phyloP scores from a whole-genome alignment of 2,797 vertebrate species.

The Kryptolebias ocellatus region DNA sequence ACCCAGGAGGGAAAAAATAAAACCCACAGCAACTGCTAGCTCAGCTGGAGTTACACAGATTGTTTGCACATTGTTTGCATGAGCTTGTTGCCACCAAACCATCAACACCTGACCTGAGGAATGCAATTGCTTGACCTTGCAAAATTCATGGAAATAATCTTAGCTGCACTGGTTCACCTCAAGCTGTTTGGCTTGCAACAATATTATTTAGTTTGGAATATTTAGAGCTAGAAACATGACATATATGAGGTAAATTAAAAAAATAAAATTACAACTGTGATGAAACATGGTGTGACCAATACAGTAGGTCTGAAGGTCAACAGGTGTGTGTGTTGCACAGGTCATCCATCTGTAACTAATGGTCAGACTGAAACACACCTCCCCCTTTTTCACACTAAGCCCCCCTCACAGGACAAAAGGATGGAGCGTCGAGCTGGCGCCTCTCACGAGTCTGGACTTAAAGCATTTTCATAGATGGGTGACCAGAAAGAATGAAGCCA shows the following conservation, averaged over 20 bases:
- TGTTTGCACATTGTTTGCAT: constrained; percentile 73
- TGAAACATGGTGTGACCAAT: background rate
- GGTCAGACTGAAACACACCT: constrained; percentile 69
- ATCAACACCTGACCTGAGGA: constrained; percentile 71
- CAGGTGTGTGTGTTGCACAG: constrained; percentile 37
- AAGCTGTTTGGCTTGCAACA: background rate
- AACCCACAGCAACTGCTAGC: constrained; percentile 69
- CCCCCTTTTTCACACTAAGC: constrained; percentile 74
- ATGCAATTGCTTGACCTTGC: constrained; percentile 50
- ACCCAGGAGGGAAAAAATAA: constrained; percentile 48
- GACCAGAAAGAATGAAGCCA: constrained; percentile 85
- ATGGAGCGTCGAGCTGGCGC: constrained; percentile 64
- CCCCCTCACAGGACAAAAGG: constrained; percentile 72
- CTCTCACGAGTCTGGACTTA: constrained; percentile 76
- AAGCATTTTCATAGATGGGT: constrained; percentile 83
- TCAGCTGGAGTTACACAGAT: constrained; percentile 73
- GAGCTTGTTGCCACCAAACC: constrained; percentile 61
- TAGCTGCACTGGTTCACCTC: constrained; percentile 15
- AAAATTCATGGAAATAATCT: constrained; percentile 40
- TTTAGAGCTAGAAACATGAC: too few species aligned
- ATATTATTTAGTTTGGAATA: background rate
- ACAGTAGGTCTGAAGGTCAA: constrained; percentile 50
- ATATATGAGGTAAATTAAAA: background rate
- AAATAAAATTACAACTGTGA: background rate
- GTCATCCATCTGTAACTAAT: constrained; percentile 72